Evolutionary conservation across 2,113 vertebrate species (phyloP).

Genomic region (Turnix velox): DNA sequence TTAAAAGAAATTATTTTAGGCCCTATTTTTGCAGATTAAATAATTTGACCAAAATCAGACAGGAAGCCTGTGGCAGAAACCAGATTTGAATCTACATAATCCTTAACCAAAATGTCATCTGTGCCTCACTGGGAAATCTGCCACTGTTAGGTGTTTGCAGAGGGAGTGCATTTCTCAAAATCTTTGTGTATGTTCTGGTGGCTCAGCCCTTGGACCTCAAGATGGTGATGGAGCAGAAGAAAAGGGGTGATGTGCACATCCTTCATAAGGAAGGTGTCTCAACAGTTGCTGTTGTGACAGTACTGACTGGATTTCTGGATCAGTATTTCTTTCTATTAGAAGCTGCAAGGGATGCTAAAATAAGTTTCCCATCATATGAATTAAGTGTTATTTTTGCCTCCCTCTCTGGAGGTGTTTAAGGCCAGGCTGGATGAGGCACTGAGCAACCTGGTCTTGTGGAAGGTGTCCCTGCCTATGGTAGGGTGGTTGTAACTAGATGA

Average conservation of each 20-base stretch:
- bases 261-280: background rate
- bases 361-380: background rate
- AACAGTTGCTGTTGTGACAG: background rate
- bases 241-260: background rate
- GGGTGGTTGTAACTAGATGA: too few relatives aligned
- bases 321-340: background rate
- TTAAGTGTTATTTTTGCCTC: background rate
- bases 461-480: too few relatives aligned
- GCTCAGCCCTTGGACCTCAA: background rate
- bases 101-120: background rate
- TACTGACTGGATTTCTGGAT: background rate
- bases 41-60: background rate
- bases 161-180: background rate
- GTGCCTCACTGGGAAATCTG: background rate
- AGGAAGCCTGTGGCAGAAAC: background rate
- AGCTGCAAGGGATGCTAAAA: background rate
- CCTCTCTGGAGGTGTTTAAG: too few relatives aligned
- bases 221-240: background rate
- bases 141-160: rapidly evolving
- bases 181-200: rapidly evolving
- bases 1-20: background rate
- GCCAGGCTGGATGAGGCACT: too few relatives aligned
- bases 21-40: background rate
- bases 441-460: too few relatives aligned
- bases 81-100: background rate